Percentiles rank a stretch among this genome's conserved stretches.
phyloP scores from a whole-genome alignment of 2,113 vertebrate genomes.

The human (Homo sapiens) region DNA sequence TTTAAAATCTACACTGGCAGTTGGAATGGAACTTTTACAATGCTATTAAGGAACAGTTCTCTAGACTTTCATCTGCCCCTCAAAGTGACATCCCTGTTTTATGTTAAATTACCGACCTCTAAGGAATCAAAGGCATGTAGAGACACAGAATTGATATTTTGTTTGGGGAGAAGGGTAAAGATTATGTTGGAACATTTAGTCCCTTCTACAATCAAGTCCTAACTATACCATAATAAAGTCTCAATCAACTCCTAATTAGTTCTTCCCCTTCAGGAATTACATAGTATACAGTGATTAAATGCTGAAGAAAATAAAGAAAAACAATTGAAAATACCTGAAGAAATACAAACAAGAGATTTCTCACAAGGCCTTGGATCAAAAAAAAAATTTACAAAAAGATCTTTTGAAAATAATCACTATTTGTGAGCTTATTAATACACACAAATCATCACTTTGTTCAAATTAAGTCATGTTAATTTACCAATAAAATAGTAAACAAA shows the following conservation, averaged over 20 bases:
- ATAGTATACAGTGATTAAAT: slow-evolving; percentile 75
- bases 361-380: slow-evolving; percentile 77
- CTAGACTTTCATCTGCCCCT: slow-evolving; percentile 24
- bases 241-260: slow-evolving; percentile 70
- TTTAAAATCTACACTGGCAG: slow-evolving; percentile 51
- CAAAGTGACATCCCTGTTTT: not conserved
- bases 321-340: slow-evolving; percentile 69
- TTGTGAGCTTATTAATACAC: slow-evolving; percentile 82
- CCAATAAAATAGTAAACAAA: slow-evolving; percentile 88
- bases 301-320: slow-evolving; percentile 78
- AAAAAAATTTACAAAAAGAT: slow-evolving; percentile 85
- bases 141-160: slow-evolving; percentile 53
- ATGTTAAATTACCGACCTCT: slow-evolving; percentile 24
- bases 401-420: slow-evolving; percentile 81
- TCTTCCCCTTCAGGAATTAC: slow-evolving; percentile 66
- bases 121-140: slow-evolving; percentile 43
- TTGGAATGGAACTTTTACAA: not conserved
- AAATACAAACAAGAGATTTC: slow-evolving; percentile 71
- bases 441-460: slow-evolving; percentile 81
- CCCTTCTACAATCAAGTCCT: slow-evolving; percentile 69
- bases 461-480: slow-evolving; percentile 82
- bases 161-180: slow-evolving; percentile 52
- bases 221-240: slow-evolving; percentile 62
- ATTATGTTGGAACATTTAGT: slow-evolving; percentile 60
- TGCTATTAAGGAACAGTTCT: not conserved